Conservation (phyloP, 2,113 vertebrate species). For the Heliornis fulica region DNA sequence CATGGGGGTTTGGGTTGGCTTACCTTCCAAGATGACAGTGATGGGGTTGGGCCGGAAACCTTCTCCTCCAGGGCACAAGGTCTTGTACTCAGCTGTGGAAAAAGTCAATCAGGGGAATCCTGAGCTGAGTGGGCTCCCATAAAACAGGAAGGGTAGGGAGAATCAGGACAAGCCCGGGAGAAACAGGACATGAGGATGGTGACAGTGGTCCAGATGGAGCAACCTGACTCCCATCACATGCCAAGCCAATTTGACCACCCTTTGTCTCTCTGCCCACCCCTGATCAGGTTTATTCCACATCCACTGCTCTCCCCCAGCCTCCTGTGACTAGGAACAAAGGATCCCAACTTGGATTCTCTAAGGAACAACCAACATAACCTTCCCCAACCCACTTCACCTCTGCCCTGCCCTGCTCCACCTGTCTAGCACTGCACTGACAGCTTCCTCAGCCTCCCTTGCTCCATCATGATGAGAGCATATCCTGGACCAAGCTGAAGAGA, state of each 20-base stretch:
- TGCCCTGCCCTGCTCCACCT: not conserved
- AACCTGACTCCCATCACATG: not conserved
- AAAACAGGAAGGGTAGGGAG: not conserved
- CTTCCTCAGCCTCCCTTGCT: not conserved
- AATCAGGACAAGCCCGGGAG: not conserved
- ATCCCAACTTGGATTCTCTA: not conserved
- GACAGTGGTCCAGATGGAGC: not conserved
- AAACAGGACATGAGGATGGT: not conserved
- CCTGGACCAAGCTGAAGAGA: not conserved
- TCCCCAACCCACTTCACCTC: not conserved
- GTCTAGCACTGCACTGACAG: not conserved
- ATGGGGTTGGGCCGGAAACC: slow-evolving; percentile 92
- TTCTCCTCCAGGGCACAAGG: slow-evolving; percentile 90
- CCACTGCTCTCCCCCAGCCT: not conserved
- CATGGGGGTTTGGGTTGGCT: not conserved
- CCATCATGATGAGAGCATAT: accelerated
- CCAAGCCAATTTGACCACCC: accelerated
- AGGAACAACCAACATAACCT: not conserved
- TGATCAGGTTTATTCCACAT: accelerated
- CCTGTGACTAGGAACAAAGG: not conserved
- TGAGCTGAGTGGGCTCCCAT: not conserved
- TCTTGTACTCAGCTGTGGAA: slow-evolving; percentile 88
- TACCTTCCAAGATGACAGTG: slow-evolving; percentile 94
- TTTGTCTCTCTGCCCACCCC: not conserved
- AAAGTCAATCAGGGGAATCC: not conserved